Base-by-base conservation (phyloP, 1,140 invertebrate genomes). In the Pararge aegeria region DNA sequence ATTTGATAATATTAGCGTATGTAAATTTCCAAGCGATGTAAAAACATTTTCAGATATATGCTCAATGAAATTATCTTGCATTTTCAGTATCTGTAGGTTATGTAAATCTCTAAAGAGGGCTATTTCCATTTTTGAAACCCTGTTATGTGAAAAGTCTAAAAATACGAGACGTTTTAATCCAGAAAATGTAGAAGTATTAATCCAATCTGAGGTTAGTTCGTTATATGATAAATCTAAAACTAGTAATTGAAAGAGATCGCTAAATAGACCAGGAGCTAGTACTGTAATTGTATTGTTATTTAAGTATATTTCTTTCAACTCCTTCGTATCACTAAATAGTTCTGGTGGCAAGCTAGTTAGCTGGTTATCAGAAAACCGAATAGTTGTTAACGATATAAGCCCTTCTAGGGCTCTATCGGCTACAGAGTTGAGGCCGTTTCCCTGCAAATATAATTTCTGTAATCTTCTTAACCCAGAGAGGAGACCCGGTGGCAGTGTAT, bases 211-310 rank as follows among this genome's bases (percentile, higher is more conserved):
- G 27, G 95, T 95, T 21, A 98, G 89, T 80, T 96, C 94, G 75
- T 99, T 98, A 59, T 94, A 93, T 16, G 96, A 95, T 61, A 98
- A 87, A 80, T 98, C 96, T 6, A 98, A 89, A 20, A 96, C 93
- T 55, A 95, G 83, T 19, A 99, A 83, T 78, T 96, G 95, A 3
- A 94, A 93, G 13, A 98, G 88, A 55, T 96, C 95, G 68, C 93
- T 93, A 79, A 98, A 97, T 34, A 97, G 89, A 1, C 96, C 96
- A 0, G 96, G 96, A 16, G 96, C 95, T 3, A 97, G 75, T 0
- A 97, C 95, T 70, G 94, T 95, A 19, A 97, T 94, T n/a, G 95
- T 95, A 84, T 98, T 97, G 73, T 96, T 96, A 68, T 94, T 93
- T 21, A 97, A 81, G 82, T 96, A 94, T 67, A 97, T 93, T 90